Conservation (phyloP, 2,113 vertebrate species). For the Alligator sinensis region DNA sequence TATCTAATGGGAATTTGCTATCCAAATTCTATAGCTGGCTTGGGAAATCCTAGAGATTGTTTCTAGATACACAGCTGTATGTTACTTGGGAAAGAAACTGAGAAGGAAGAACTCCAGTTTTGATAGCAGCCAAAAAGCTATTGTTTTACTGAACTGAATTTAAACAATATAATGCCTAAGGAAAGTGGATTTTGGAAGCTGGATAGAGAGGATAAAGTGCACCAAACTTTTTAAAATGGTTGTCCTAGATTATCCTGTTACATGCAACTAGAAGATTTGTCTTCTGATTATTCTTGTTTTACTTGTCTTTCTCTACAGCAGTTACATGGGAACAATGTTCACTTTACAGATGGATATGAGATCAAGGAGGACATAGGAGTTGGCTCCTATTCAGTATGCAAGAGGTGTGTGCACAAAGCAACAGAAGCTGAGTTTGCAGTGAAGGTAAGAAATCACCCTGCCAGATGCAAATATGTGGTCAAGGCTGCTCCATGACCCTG, state of each 20-base stretch:
- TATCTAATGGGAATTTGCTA: neutral
- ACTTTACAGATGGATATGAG: conserved; percentile 92
- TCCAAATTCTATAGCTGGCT: neutral
- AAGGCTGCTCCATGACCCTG: neutral
- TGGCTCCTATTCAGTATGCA: conserved; percentile 88
- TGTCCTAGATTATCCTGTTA: neutral
- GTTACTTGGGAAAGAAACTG: neutral
- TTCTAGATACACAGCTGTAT: neutral
- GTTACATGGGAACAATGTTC: conserved; percentile 89
- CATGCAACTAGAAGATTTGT: neutral
- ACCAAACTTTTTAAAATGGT: neutral
- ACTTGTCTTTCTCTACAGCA: conserved; percentile 79
- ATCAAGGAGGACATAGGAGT: conserved; percentile 92
- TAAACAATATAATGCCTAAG: neutral
- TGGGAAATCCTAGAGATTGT: neutral
- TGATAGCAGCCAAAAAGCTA: neutral
- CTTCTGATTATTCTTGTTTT: neutral
- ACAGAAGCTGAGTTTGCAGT: conserved; percentile 93
- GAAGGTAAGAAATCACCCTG: conserved; percentile 82
- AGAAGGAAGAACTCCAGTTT: neutral
- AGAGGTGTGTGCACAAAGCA: conserved; percentile 90
- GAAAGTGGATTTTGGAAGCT: neutral
- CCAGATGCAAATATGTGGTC: neutral
- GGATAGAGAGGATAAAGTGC: neutral
- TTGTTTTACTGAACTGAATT: neutral